Percentiles rank a stretch among this genome's conserved stretches.
These are phyloP conservation scores for Cygnus buccinator DNA, from an alignment of 2,113 vertebrate genomes.

Conservation along the genomic window DNA sequence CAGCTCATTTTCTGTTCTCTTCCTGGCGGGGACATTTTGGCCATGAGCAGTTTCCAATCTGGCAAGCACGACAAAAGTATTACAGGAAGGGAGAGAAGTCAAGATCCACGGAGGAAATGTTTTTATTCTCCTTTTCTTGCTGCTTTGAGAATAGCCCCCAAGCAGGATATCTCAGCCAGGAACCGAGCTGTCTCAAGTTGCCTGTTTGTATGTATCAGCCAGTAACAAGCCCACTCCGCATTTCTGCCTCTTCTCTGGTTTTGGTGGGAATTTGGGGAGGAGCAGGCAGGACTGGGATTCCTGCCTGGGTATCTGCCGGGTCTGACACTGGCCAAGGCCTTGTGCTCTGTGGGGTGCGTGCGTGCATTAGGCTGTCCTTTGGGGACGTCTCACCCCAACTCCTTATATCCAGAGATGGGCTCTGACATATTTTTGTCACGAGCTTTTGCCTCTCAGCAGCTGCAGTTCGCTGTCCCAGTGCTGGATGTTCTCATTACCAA, in stretches of 20 bases:
- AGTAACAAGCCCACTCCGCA: background rate
- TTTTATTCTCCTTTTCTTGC: slow-evolving; percentile 29
- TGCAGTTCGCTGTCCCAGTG: background rate
- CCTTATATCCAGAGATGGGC: background rate
- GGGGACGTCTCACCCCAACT: background rate
- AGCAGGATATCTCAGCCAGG: background rate
- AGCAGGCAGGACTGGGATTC: background rate
- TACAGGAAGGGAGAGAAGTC: slow-evolving; percentile 19
- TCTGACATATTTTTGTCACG: background rate
- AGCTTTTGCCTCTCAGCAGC: background rate
- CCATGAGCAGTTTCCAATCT: slow-evolving; percentile 45
- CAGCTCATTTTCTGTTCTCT: slow-evolving; percentile 25
- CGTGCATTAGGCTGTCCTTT: background rate
- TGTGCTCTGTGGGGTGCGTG: background rate
- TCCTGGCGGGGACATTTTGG: slow-evolving; percentile 2
- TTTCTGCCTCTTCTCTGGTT: background rate
- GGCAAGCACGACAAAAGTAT: background rate
- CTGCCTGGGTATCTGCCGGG: background rate
- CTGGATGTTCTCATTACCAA: background rate
- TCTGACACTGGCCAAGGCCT: background rate
- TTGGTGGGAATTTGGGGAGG: background rate
- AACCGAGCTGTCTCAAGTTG: slow-evolving; percentile 13
- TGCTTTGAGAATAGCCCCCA: slow-evolving; percentile 24
- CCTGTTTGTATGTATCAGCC: background rate
- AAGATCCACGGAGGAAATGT: slow-evolving; percentile 38